These are phyloP conservation scores for Linepithema humile DNA, from an alignment of 1,140 invertebrate species.

Conservation along the genomic window DNA sequence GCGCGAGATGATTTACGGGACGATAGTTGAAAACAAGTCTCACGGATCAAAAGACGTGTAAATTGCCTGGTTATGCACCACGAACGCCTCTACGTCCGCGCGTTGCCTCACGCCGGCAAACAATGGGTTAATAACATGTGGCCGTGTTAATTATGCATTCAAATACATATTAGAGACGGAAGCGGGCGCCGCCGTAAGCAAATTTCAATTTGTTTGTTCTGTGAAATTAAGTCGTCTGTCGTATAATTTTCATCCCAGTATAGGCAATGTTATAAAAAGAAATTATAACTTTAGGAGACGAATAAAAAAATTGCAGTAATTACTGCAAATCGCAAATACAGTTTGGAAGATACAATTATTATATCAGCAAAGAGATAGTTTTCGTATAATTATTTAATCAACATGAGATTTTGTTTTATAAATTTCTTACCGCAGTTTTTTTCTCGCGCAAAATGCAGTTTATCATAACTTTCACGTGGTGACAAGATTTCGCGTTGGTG, in stretches of 20 bases:
- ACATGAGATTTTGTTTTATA: neutral
- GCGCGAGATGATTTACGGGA: conserved; percentile 70
- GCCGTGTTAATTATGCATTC: conserved; percentile 53
- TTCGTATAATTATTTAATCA: too few relatives aligned
- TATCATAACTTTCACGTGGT: conserved; percentile 17
- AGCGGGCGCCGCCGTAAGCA: conserved; percentile 4
- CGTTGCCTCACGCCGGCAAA: conserved; percentile 39
- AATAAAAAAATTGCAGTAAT: too few relatives aligned
- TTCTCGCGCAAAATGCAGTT: neutral
- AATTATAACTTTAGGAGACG: too few relatives aligned
- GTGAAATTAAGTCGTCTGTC: conserved; percentile 43
- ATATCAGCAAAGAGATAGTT: too few relatives aligned
- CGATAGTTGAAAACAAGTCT: conserved; percentile 73
- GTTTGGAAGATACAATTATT: too few relatives aligned
- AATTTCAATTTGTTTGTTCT: conserved; percentile 50
- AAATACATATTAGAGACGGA: conserved; percentile 39
- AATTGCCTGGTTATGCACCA: conserved; percentile 60
- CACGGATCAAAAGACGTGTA: conserved; percentile 70
- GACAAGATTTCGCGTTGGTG: conserved; percentile 14
- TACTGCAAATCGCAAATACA: too few relatives aligned
- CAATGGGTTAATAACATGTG: conserved; percentile 66
- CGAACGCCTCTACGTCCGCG: conserved; percentile 44
- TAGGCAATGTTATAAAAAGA: too few relatives aligned
- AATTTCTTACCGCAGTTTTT: neutral
- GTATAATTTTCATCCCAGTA: too few relatives aligned